phyloP scores from a whole-genome alignment of 2,888 invertebrate genomes.

The Nasonia oneida region DNA sequence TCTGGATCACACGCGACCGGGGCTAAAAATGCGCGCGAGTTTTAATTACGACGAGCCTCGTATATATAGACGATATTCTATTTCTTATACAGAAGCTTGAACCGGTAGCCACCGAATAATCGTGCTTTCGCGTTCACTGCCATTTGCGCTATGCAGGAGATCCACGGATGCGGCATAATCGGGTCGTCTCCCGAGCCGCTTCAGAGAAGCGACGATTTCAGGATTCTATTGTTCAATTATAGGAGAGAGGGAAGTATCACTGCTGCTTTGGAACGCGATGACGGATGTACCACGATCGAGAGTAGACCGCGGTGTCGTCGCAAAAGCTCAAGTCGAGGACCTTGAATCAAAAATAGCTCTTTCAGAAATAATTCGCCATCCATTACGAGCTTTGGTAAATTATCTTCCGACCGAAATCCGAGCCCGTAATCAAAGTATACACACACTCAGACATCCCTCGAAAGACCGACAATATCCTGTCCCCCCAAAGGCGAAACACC shows the following conservation, averaged over 20 bases:
- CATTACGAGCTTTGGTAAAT: too few species aligned
- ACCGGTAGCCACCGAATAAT: not conserved
- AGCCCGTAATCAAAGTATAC: not conserved
- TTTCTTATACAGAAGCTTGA: not conserved
- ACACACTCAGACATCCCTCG: not conserved
- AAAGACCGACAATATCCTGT: not conserved
- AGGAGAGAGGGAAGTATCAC: not conserved
- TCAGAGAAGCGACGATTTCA: slow-evolving; percentile 28
- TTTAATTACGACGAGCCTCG: not conserved
- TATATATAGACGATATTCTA: not conserved
- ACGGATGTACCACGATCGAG: too few species aligned
- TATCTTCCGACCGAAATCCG: not conserved
- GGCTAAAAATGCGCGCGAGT: not conserved
- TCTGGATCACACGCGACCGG: not conserved
- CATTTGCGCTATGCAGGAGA: not conserved
- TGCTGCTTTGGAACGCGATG: too few species aligned
- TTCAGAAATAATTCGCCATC: too few species aligned
- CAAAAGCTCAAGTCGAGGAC: too few species aligned
- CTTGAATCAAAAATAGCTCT: not conserved
- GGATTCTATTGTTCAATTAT: slow-evolving; percentile 41
- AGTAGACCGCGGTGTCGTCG: not conserved
- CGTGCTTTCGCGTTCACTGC: not conserved
- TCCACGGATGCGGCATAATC: slow-evolving; percentile 22
- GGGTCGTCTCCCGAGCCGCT: not conserved
- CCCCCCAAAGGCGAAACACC: not conserved